Evolutionary conservation across 2,888 invertebrate genomes (phyloP), one percentile per base, ranked within the genome.

Genomic region (Pyrrhia umbra): DNA sequence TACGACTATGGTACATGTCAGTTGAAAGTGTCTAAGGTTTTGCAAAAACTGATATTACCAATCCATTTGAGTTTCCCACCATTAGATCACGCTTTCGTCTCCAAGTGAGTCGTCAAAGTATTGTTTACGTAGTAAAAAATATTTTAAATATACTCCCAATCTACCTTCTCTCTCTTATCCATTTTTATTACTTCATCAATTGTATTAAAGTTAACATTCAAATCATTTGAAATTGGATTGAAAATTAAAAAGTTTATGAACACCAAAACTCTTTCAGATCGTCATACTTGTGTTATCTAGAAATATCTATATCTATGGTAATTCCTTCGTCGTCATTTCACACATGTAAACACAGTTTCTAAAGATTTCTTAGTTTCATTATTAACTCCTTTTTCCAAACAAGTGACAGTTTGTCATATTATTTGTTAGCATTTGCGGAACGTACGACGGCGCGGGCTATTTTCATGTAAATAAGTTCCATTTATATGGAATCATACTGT

Each of bases 401-500:
- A 68, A 39, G 27, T 59, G 65, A 66, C 63, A 47, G 51, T 52
- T 47, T 55, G 70, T 64, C 73, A 51, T 42, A 49, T 60, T 67
- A 60, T 71, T 67, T 55, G 59, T 66, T 42, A 49, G 45, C 51
- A 51, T 67, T 64, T 57, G 56, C 42, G 58, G 57, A 64, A 76
- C 62, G 55, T 42, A 49, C 21, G 39, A 37, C 45, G 45, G 23
- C 15, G 54, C 54, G 37, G 59, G 47, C 55, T 51, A 74, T 76
- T 79, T 79, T 74, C 62, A 79, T 79, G 78, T 67, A 76, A 78
- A 78, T 78, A 56, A 42, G 25, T 43, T 49, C 51, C 62, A 63
- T 71, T 76, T 68, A 27, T 69, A 23, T 46, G 59, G 63, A 54
- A 39, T 50, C 42, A 40, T 57, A 54, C 55, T 62, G 71, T 70